Percentiles rank a stretch among this genome's conserved stretches.
phyloP scores from a whole-genome alignment of 1,140 invertebrate genomes.

The Batillaria attramentaria region DNA sequence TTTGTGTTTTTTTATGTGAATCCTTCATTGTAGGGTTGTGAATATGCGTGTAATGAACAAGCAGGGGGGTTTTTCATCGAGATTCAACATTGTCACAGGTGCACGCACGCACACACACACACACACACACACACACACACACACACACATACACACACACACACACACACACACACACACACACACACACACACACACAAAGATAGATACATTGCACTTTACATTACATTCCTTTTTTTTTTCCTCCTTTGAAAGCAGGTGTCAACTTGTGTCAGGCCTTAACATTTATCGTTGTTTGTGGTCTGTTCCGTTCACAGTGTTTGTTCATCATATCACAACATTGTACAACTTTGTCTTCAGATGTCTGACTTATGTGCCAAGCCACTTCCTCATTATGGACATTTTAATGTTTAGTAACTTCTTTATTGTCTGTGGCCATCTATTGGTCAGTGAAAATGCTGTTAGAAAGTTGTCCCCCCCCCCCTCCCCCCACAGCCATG shows the following conservation, averaged over 20 bases:
- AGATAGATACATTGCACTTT: background rate
- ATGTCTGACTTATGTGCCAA: too few species aligned
- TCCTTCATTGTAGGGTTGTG: background rate
- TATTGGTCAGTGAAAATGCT: too few species aligned
- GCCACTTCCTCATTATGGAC: too few species aligned
- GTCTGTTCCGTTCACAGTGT: too few species aligned
- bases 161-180: background rate
- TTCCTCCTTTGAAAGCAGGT: background rate
- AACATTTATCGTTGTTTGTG: too few species aligned
- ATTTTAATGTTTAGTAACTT: too few species aligned
- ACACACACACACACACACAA: background rate
- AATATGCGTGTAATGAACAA: background rate
- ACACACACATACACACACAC: background rate
- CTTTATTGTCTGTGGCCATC: too few species aligned
- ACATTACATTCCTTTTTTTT: background rate
- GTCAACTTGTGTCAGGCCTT: too few species aligned
- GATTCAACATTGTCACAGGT: background rate
- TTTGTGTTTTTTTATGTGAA: background rate
- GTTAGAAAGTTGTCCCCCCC: too few species aligned
- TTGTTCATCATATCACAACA: too few species aligned
- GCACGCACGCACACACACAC: background rate
- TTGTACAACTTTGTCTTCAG: too few species aligned
- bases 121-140: background rate
- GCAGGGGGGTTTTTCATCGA: background rate
- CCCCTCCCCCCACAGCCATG: too few species aligned